Evolutionary conservation across 2,888 invertebrate genomes (phyloP).

Genomic region (Resseliella maxima): DNA sequence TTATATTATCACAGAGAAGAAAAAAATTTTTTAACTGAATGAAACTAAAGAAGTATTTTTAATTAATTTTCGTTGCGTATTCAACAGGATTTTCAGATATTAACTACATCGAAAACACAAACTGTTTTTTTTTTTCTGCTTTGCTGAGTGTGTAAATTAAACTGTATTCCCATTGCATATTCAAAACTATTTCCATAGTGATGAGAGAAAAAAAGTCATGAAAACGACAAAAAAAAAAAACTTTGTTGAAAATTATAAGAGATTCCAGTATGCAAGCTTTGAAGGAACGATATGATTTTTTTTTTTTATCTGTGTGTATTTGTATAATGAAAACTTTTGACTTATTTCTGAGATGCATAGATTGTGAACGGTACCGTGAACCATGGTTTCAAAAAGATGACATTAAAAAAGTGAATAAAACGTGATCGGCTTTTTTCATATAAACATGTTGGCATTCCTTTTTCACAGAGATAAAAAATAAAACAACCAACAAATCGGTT

Average conservation of each 20-base stretch:
- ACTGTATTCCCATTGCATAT: background rate
- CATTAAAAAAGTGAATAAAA: background rate
- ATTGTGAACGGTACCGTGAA: background rate
- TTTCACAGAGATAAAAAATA: background rate
- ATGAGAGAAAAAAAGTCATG: no score
- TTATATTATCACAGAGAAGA: background rate
- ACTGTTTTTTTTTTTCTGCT: background rate
- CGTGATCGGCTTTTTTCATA: background rate
- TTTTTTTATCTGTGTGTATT: no score
- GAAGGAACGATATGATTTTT: no score
- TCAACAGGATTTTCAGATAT: background rate
- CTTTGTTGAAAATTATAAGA: no score
- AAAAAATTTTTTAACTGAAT: background rate
- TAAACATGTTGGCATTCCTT: background rate
- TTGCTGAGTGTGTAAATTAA: background rate
- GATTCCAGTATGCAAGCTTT: no score
- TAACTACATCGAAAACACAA: no score
- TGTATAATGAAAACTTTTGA: background rate
- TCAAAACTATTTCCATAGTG: no score
- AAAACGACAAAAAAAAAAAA: background rate
- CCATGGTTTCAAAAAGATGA: background rate
- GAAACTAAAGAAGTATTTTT: background rate
- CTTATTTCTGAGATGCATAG: background rate
- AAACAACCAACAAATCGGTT: background rate
- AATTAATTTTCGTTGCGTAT: background rate